A percentile compares a stretch with the other conserved stretches of the same genome.
Conservation (phyloP, 2,888 invertebrate genomes). For the Apodemia zela region DNA sequence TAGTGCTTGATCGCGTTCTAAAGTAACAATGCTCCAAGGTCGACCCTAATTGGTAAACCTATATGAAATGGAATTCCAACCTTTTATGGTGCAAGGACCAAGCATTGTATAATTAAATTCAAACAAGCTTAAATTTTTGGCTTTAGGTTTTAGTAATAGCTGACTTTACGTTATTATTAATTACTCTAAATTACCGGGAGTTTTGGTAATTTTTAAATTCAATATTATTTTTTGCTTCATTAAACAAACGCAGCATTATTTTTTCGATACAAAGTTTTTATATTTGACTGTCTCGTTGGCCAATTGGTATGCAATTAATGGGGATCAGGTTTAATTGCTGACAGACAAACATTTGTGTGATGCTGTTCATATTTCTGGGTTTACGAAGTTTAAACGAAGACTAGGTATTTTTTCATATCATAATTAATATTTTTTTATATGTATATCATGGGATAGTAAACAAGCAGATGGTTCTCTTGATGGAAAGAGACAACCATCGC, state of each 20-base stretch:
- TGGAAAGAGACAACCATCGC: too few relatives aligned
- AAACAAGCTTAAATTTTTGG: constrained; percentile 19
- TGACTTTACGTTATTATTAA: constrained; percentile 6
- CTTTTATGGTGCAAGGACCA: constrained; percentile 27
- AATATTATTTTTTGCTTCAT: neutral
- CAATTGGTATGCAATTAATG: too few relatives aligned
- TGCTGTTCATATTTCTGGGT: too few relatives aligned
- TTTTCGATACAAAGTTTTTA: neutral
- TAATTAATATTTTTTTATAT: too few relatives aligned
- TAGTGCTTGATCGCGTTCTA: neutral
- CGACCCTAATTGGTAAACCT: constrained; percentile 31
- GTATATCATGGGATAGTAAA: too few relatives aligned
- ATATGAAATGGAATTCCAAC: constrained; percentile 29
- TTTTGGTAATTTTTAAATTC: neutral
- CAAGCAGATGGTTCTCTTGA: too few relatives aligned
- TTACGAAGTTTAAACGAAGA: too few relatives aligned
- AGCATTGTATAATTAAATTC: constrained; percentile 32
- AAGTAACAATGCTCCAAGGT: neutral
- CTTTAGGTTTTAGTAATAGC: constrained; percentile 2
- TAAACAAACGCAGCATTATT: neutral
- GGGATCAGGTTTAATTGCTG: too few relatives aligned
- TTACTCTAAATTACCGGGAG: neutral
- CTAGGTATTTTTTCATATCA: too few relatives aligned
- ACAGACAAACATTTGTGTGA: too few relatives aligned
- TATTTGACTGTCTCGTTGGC: too few relatives aligned